Percentiles rank a stretch among this genome's conserved stretches.
These are phyloP conservation scores for Crotophaga sulcirostris DNA, from an alignment of 2,113 vertebrate species.

Conservation along the genomic window DNA sequence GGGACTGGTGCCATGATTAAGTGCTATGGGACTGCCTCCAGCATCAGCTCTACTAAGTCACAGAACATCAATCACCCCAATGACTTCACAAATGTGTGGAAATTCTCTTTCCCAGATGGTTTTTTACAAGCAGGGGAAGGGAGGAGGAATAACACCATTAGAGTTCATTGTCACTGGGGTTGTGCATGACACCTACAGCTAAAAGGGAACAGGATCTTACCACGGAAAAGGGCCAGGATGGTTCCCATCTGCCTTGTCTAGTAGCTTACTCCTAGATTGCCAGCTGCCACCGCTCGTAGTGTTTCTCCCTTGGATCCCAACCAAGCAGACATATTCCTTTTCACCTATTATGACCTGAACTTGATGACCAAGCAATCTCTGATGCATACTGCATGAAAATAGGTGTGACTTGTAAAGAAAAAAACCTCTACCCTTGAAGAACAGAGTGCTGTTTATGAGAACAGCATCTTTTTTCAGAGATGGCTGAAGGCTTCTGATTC, in stretches of 20 bases:
- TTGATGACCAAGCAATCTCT: neutral
- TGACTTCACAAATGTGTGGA: neutral
- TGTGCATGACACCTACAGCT: neutral
- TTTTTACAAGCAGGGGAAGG: neutral
- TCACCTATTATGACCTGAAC: neutral
- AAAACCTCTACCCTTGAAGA: neutral
- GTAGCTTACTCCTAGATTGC: neutral
- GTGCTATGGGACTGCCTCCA: neutral
- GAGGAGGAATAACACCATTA: neutral
- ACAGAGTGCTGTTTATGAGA: neutral
- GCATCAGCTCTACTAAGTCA: neutral
- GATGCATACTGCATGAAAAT: neutral
- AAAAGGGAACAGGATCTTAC: neutral
- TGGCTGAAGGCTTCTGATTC: neutral
- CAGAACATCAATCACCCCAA: neutral
- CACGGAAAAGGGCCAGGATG: neutral
- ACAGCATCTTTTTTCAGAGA: neutral
- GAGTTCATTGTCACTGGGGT: neutral
- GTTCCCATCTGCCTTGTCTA: neutral
- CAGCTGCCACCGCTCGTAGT: neutral
- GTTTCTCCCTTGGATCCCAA: neutral
- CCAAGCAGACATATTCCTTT: neutral
- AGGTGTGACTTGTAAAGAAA: neutral
- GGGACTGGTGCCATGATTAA: neutral
- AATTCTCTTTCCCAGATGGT: neutral